Base-by-base conservation (phyloP, 1,140 invertebrate species). In the Melitaea cinxia region DNA sequence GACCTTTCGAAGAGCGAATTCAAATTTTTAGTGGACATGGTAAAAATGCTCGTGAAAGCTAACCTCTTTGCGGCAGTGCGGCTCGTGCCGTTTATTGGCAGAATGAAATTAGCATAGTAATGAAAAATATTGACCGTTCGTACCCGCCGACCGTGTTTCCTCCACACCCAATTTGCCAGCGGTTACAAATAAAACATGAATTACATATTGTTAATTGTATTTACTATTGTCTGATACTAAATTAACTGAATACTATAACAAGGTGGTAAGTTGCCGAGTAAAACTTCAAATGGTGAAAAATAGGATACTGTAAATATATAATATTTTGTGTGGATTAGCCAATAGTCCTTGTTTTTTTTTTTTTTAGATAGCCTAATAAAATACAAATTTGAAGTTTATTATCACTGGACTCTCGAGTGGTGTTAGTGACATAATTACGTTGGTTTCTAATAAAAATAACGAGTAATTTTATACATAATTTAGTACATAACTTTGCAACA, bases 21-120 rank as follows among this genome's bases (percentile, higher is more conserved):
- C 78, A 85, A 85, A 82, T 80, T 85, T 65, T 83, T 84, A 74
- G 80, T 75, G 79, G 76, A 85, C 82, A 82, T 73, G 77, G 80
- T 84, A 82, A 85, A 89, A 83, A 78, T 71, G 79, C 63, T 81
- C 72, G 74, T 79, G 78, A 78, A 70, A 85, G 77, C 77, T 83
- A 84, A 85, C 73, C 82, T 83, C 79, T 85, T 85, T 88, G 82
- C 75, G 80, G 77, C 68, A 72, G 69, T 68, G 71, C 72, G 74
- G 75, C 72, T 67, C 76, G 65, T 67, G 76, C 56, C 85, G 75
- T 86, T 87, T 80, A 89, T 88, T 87, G 79, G 78, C 54, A 78
- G 77, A 88, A 89, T 84, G 82, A 81, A 87, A 88, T 88, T 89
- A 89, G 85, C 84, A 89, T 88, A 89, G 79, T 88, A 88, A 89